Evolutionary conservation across 2,888 invertebrate species (phyloP), one percentile per base, ranked within the genome.

Genomic region (Latrodectus elegans): DNA sequence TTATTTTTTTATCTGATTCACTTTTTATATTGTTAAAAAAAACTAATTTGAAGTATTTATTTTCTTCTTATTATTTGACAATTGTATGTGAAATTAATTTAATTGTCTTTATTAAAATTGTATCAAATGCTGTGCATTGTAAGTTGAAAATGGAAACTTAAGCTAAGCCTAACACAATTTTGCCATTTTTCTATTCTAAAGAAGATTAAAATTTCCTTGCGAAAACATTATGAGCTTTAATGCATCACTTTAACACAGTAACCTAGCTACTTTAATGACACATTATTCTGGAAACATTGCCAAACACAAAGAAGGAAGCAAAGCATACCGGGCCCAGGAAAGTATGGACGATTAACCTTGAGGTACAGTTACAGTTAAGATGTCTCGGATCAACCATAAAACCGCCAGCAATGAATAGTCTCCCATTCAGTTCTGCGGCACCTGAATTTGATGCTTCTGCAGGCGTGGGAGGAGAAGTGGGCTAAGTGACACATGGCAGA

Each of bases 321-420:
- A 64, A 65, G 49, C 14, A 64, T 14, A 65, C 17, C 38, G 38
- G 51, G 64, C n/a, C 49, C 11, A 49, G 75, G 49, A 76, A 51
- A 49, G 64, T 65, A 76, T 55, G 70, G 71, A 17, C 70, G 78
- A 79, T 79, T 79, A 79, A 79, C 53, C 22, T n/a, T 71, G 53
- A 79, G 55, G 22, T 38, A 79, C 55, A 55, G 78, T 70, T 71
- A 79, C 55, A 55, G 70, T 67, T 79, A 79, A 79, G 22, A 38
- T 38, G 53, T 77, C 17, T 4, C 77, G 51, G 78, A 79, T 55
- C 53, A 70, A 49, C 70, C 38, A 79, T 79, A 70, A 79, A 77
- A 79, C 55, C 38, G 65, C 64, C 10, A n/a, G 65, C 75, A 76
- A 76, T 76, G 75, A 76, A 76, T 76, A 64, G 65, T 76, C 38